phyloP scores from a whole-genome alignment of 2,888 invertebrate species.

The Tromatobia lineatoria region DNA sequence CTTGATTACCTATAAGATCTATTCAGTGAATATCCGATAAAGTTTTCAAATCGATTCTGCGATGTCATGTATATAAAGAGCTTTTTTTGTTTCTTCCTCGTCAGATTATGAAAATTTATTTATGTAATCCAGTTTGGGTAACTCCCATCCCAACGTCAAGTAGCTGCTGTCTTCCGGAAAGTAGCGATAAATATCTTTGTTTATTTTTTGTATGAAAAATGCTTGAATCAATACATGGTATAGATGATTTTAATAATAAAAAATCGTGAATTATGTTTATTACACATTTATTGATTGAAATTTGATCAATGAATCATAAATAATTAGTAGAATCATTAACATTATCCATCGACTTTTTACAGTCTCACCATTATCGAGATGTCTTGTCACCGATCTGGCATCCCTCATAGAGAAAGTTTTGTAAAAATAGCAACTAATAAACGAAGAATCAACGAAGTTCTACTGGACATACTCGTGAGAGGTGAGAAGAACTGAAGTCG shows the following conservation, averaged over 20 bases:
- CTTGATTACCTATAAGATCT: not conserved
- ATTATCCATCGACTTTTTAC: no score
- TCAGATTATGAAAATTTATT: conserved; percentile 17
- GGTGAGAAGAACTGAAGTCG: no score
- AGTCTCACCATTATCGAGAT: no score
- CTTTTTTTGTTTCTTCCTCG: not conserved
- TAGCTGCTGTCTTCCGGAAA: not conserved
- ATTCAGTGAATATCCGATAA: not conserved
- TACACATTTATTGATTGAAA: no score
- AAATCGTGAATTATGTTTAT: no score
- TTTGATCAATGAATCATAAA: no score
- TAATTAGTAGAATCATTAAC: no score
- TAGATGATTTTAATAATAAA: not conserved
- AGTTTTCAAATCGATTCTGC: not conserved
- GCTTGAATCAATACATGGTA: not conserved
- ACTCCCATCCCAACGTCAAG: not conserved
- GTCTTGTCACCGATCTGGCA: no score
- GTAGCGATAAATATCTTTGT: not conserved
- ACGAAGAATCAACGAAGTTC: no score
- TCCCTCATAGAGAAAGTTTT: no score
- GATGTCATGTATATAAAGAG: conserved; percentile 4
- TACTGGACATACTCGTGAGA: no score
- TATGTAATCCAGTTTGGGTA: not conserved
- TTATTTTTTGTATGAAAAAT: not conserved
- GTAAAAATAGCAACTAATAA: no score